Percentiles rank a stretch among this genome's conserved stretches.
Evolutionary conservation across 2,797 vertebrate species (phyloP).

Genomic region (Protonibea diacanthus): DNA sequence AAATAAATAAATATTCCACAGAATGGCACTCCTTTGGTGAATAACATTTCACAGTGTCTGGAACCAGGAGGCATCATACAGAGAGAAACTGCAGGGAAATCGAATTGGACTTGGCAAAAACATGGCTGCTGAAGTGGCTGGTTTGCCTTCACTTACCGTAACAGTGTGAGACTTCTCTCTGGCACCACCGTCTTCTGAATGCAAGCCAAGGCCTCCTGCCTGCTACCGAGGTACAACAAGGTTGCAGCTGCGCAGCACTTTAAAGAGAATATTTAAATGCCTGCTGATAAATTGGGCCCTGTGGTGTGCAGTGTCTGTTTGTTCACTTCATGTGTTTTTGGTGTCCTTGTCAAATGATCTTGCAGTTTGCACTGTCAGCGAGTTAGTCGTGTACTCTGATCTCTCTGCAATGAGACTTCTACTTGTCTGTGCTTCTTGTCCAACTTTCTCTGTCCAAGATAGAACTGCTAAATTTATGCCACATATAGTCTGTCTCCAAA

Average conservation of each 20-base stretch:
- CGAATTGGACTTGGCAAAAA: constrained; percentile 62
- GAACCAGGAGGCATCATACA: constrained; percentile 34
- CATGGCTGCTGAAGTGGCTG: constrained; percentile 53
- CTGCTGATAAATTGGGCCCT: constrained; percentile 67
- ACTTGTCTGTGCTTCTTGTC: constrained; percentile 14
- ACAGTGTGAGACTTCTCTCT: constrained; percentile 47
- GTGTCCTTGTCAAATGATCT: constrained; percentile 68
- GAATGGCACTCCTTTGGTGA: constrained; percentile 36
- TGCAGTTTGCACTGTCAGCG: constrained; percentile 45
- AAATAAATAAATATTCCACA: constrained; percentile 52
- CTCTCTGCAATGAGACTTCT: constrained; percentile 17
- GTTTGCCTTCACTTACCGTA: constrained; percentile 55
- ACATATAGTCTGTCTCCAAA: constrained; percentile 32
- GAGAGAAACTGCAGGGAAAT: constrained; percentile 48
- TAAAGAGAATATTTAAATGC: constrained; percentile 75
- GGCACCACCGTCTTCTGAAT: constrained; percentile 61
- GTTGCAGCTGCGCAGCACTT: constrained; percentile 63
- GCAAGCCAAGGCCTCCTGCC: constrained; percentile 64
- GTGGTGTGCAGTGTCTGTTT: constrained; percentile 53
- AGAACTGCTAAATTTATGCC: constrained; percentile 24
- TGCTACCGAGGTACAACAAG: constrained; percentile 59
- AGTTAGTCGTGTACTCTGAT: constrained; percentile 10
- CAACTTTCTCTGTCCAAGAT: constrained; percentile 31
- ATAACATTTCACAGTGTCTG: constrained; percentile 59
- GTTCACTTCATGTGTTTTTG: constrained; percentile 46